These are phyloP conservation scores for Gambusia holbrooki DNA, from an alignment of 2,113 vertebrate species.

Conservation along the genomic window DNA sequence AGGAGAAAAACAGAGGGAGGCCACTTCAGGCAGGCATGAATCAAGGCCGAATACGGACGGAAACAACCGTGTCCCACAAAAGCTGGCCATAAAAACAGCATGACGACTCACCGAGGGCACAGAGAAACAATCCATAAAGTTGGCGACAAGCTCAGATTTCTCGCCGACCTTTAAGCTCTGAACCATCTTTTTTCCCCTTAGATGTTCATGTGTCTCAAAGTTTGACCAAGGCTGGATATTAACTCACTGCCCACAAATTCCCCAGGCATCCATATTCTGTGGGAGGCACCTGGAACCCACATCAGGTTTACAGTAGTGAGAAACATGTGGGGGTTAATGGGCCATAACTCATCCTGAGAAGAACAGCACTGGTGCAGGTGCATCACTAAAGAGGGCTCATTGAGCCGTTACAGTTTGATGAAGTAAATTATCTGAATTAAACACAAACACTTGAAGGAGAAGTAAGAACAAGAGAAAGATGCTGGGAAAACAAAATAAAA, in stretches of 20 bases:
- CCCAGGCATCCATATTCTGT: constrained; percentile 29
- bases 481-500: constrained; percentile 1
- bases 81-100: constrained; percentile 12
- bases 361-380: constrained; percentile 30
- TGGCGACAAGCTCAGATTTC: constrained; percentile 6
- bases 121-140: constrained; percentile 8
- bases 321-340: constrained; percentile 38
- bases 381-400: constrained; percentile 13
- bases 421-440: constrained; percentile 9
- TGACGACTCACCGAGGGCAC: not conserved
- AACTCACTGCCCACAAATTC: constrained; percentile 5
- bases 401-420: constrained; percentile 11
- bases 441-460: not conserved
- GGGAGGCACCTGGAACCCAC: constrained; percentile 52
- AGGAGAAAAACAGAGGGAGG: constrained; percentile 16
- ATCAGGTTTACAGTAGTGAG: constrained; percentile 14
- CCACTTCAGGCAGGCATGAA: constrained; percentile 43
- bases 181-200: constrained; percentile 10
- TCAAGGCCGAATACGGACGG: constrained; percentile 32
- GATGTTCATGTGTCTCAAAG: constrained; percentile 26
- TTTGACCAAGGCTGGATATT: constrained; percentile 5
- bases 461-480: not conserved
- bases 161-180: constrained; percentile 15
- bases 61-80: constrained; percentile 22
- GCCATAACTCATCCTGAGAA: constrained; percentile 35